Evolutionary conservation across 2,797 vertebrate genomes (phyloP).

Genomic region (Fratercula arctica): DNA sequence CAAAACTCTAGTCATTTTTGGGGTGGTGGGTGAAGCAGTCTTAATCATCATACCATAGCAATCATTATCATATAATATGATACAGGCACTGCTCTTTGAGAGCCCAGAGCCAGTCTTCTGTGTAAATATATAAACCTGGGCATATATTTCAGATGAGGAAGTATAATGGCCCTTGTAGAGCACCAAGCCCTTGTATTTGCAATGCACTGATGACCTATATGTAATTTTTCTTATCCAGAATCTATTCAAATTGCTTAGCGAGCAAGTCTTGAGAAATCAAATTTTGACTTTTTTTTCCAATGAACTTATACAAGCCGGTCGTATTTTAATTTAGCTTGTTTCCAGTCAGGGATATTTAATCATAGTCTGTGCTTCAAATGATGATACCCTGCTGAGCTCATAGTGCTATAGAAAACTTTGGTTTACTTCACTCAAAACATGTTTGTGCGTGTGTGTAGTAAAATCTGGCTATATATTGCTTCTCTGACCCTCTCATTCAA

Average conservation of each 20-base stretch:
- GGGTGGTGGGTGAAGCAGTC: background rate
- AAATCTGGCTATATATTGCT: background rate
- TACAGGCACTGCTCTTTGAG: background rate
- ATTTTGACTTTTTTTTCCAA: background rate
- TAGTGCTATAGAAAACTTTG: background rate
- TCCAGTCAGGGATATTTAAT: background rate
- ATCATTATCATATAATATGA: background rate
- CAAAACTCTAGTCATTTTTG: background rate
- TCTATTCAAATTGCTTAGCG: background rate
- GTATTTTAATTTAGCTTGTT: background rate
- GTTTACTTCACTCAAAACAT: background rate
- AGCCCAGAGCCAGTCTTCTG: background rate
- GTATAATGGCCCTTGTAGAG: background rate
- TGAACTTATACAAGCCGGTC: background rate
- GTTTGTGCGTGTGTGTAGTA: background rate
- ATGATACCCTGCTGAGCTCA: background rate
- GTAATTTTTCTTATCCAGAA: background rate
- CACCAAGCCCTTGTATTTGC: background rate
- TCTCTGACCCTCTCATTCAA: background rate
- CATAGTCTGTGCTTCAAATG: rapidly evolving
- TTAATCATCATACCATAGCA: background rate
- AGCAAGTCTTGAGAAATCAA: background rate
- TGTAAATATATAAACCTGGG: background rate
- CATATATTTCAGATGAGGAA: background rate
- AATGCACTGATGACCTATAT: background rate